Percentiles rank a stretch among this genome's conserved stretches.
Evolutionary conservation across 2,888 invertebrate species (phyloP).

Genomic region (Eurytoma adleriae): DNA sequence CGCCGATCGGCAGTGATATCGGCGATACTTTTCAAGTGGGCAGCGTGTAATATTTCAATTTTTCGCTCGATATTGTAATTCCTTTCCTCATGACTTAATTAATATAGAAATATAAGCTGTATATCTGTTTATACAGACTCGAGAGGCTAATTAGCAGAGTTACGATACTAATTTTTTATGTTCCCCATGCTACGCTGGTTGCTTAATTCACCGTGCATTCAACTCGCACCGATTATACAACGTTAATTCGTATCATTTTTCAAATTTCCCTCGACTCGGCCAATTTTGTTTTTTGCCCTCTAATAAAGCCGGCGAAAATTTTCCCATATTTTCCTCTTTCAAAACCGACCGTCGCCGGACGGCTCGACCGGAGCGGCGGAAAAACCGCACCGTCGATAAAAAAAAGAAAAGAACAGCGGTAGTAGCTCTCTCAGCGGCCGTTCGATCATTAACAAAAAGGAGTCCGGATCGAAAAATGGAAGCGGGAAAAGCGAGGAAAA

Average conservation of each 20-base stretch:
- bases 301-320: background rate
- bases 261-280: background rate
- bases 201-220: background rate
- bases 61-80: background rate
- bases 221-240: background rate
- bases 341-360: too few species aligned
- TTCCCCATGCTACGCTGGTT: background rate
- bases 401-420: background rate
- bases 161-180: background rate
- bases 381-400: background rate
- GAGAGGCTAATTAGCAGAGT: conserved; percentile 17
- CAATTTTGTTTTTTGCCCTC: background rate
- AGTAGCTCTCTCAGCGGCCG: background rate
- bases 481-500: too few species aligned
- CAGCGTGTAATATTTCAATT: background rate
- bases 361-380: too few species aligned
- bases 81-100: conserved; percentile 23
- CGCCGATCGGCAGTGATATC: background rate
- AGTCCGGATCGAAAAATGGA: too few species aligned
- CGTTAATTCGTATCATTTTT: background rate
- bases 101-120: conserved; percentile 9
- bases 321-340: background rate
- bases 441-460: too few species aligned
- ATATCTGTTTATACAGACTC: conserved; percentile 1
- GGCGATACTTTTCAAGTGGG: too few species aligned